phyloP scores from a whole-genome alignment of 2,113 vertebrate genomes.

The Noturus placidus region DNA sequence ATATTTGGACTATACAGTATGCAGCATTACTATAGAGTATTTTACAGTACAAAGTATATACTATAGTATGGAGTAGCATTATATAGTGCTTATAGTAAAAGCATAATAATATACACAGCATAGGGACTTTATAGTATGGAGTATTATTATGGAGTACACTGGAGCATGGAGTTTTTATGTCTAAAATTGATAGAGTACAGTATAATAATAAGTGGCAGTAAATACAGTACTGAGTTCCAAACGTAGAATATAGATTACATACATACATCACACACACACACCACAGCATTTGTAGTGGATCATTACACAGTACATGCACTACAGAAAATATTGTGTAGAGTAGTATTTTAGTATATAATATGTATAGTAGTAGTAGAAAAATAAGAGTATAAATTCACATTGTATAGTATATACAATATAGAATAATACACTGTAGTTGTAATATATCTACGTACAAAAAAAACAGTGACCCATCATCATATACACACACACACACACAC shows the following conservation, averaged over 20 bases:
- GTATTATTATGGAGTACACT: neutral
- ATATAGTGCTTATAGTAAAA: no score
- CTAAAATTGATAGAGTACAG: neutral
- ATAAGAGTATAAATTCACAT: neutral
- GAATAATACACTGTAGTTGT: neutral
- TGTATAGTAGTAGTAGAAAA: neutral
- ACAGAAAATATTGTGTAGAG: neutral
- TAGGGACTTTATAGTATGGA: neutral
- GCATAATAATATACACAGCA: neutral
- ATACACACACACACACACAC: neutral
- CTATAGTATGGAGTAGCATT: neutral
- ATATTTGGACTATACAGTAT: neutral
- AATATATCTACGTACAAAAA: neutral
- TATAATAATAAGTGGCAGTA: neutral
- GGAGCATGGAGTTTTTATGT: neutral
- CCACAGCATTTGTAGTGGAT: neutral
- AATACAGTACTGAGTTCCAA: neutral
- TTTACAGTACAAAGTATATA: neutral
- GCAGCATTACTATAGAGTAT: neutral
- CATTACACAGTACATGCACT: neutral
- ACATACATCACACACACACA: neutral
- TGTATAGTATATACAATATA: neutral
- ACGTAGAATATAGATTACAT: neutral
- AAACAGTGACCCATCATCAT: neutral
- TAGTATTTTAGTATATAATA: neutral